Conservation (phyloP, 2,113 vertebrate genomes). For the Pagrus major region DNA sequence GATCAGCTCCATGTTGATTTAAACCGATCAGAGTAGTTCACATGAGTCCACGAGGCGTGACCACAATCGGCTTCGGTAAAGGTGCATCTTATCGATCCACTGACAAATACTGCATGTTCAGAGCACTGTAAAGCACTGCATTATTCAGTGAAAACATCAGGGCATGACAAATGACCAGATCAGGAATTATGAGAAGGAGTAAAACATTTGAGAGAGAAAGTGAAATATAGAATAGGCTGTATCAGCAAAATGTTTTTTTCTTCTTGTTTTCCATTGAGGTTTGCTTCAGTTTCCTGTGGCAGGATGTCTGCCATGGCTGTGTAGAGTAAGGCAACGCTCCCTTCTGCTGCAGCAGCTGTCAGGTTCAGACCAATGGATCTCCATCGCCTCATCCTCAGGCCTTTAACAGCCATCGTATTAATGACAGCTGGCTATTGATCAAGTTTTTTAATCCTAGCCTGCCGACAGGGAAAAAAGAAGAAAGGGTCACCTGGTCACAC, state of each 20-base stretch:
- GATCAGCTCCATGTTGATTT: slow-evolving; percentile 1
- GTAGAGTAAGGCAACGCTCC: slow-evolving; percentile 11
- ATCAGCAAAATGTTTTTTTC: slow-evolving; percentile 8
- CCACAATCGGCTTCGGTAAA: slow-evolving; percentile 13
- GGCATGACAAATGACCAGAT: background rate
- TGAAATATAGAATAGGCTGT: background rate
- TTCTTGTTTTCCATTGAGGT: slow-evolving; percentile 67
- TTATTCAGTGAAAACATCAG: background rate
- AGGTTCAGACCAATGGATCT: slow-evolving; percentile 23
- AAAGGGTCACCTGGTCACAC: background rate
- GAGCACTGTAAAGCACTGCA: background rate
- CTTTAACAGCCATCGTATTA: background rate
- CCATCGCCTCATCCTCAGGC: background rate
- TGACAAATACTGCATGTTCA: background rate
- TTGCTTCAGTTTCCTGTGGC: slow-evolving; percentile 72
- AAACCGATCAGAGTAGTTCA: slow-evolving; percentile 13
- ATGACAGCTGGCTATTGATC: slow-evolving; percentile 43
- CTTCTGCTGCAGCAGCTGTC: slow-evolving; percentile 28
- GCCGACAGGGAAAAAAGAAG: background rate
- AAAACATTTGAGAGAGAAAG: background rate
- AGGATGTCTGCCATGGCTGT: slow-evolving; percentile 66
- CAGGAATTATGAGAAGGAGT: background rate
- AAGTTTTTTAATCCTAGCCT: background rate
- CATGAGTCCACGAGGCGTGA: slow-evolving; percentile 24
- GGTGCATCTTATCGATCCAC: slow-evolving; percentile 4